These are phyloP conservation scores for Polyommatus icarus DNA, from an alignment of 2,888 invertebrate species.

Conservation along the genomic window DNA sequence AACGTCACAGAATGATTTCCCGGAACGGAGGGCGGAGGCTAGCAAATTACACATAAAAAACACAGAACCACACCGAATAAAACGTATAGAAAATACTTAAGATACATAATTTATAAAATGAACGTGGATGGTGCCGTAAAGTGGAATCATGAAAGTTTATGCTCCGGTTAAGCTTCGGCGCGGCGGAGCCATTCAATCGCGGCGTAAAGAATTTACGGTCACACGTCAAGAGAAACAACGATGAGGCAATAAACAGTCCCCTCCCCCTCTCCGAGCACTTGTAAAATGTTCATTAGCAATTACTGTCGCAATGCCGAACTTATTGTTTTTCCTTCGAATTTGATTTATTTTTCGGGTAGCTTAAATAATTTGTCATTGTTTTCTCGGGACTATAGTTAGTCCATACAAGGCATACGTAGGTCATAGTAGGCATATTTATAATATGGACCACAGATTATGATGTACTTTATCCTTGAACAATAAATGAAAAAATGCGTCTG, in stretches of 20 bases:
- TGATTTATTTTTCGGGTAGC: background rate
- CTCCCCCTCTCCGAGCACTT: slow-evolving; percentile 69
- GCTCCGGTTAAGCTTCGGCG: slow-evolving; percentile 77
- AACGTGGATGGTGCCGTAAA: slow-evolving; percentile 74
- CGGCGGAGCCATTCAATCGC: slow-evolving; percentile 75
- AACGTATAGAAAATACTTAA: slow-evolving; percentile 51
- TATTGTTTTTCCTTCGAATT: background rate
- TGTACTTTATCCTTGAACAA: background rate
- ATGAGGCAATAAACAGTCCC: slow-evolving; percentile 75
- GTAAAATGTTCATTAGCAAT: slow-evolving; percentile 74
- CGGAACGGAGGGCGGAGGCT: background rate
- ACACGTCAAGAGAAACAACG: slow-evolving; percentile 78
- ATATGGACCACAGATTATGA: too few species aligned
- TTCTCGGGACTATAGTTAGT: too few species aligned
- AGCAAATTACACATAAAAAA: slow-evolving; percentile 27
- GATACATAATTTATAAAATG: slow-evolving; percentile 76
- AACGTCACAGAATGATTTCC: background rate
- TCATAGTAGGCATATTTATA: too few species aligned
- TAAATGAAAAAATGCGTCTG: background rate
- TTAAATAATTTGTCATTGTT: too few species aligned
- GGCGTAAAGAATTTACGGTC: slow-evolving; percentile 77
- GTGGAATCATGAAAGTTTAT: slow-evolving; percentile 77
- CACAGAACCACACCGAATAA: slow-evolving; percentile 32
- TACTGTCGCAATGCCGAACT: slow-evolving; percentile 41
- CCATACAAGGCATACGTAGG: too few species aligned